These are phyloP conservation scores for Rhagophthalmus giganteus DNA, from an alignment of 2,888 invertebrate genomes.

Conservation along the genomic window DNA sequence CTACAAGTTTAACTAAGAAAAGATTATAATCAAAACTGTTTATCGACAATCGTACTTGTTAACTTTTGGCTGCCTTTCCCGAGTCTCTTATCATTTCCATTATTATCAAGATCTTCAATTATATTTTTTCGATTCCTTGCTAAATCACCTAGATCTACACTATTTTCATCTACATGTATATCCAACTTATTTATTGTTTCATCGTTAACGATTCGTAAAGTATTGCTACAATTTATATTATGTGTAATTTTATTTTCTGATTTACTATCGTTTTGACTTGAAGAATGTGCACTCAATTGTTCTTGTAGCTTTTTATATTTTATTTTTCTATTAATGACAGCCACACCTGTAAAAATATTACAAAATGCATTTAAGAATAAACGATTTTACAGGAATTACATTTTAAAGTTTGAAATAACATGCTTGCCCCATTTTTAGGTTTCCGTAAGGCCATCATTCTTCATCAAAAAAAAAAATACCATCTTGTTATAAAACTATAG, in stretches of 20 bases:
- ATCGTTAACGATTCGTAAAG: too few species aligned
- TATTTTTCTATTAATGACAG: conserved; percentile 38
- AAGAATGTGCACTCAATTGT: conserved; percentile 22
- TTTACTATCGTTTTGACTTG: neutral
- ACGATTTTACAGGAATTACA: conserved; percentile 30
- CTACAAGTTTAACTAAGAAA: conserved; percentile 5
- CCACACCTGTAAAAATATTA: conserved; percentile 34
- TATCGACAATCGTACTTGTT: neutral
- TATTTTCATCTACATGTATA: too few species aligned
- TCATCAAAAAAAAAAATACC: conserved; percentile 1
- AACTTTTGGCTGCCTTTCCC: too few species aligned
- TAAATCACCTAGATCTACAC: too few species aligned
- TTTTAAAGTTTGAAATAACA: conserved; percentile 42
- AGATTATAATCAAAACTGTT: neutral
- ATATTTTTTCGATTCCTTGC: too few species aligned
- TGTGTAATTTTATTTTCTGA: neutral
- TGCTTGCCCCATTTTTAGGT: conserved; percentile 36
- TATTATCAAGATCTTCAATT: too few species aligned
- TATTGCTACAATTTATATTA: too few species aligned
- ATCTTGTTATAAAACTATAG: neutral
- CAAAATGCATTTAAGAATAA: neutral
- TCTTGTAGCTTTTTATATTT: conserved; percentile 35
- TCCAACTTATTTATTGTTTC: too few species aligned
- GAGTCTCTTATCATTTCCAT: neutral
- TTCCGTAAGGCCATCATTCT: conserved; percentile 37